Conservation (phyloP, 2,888 invertebrate genomes). For the Apamea crenata region DNA sequence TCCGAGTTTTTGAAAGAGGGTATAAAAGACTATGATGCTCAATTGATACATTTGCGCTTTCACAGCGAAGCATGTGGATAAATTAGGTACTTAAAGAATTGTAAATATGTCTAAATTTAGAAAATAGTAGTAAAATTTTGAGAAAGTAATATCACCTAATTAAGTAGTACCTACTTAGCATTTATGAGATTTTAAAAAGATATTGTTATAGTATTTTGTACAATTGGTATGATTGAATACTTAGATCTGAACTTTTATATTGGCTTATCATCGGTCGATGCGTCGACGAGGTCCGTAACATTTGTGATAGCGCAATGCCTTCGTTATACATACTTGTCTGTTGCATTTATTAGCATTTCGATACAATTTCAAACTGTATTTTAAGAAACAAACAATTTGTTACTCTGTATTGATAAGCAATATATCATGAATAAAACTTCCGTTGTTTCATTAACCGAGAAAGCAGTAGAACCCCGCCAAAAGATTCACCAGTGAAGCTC, state of each 20-base stretch:
- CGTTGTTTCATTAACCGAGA: constrained; percentile 65
- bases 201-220: constrained; percentile 86
- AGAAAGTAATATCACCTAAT: constrained; percentile 82
- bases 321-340: constrained; percentile 82
- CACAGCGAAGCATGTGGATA: constrained; percentile 86
- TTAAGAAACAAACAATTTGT: constrained; percentile 87
- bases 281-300: constrained; percentile 71
- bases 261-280: constrained; percentile 82
- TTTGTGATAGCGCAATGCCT: constrained; percentile 89
- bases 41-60: constrained; percentile 88
- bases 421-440: constrained; percentile 88
- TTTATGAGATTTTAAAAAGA: constrained; percentile 87
- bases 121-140: constrained; percentile 84
- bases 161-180: constrained; percentile 88
- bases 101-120: constrained; percentile 89
- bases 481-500: no score
- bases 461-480: no score
- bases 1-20: constrained; percentile 76
- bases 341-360: constrained; percentile 90
- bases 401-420: constrained; percentile 90
- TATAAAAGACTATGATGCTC: constrained; percentile 85
- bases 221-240: constrained; percentile 81
- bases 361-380: constrained; percentile 84
- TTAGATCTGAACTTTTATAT: constrained; percentile 84
- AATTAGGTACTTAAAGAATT: constrained; percentile 78